Evolutionary conservation across 2,113 vertebrate species (phyloP).

Genomic region (Bubo bubo): DNA sequence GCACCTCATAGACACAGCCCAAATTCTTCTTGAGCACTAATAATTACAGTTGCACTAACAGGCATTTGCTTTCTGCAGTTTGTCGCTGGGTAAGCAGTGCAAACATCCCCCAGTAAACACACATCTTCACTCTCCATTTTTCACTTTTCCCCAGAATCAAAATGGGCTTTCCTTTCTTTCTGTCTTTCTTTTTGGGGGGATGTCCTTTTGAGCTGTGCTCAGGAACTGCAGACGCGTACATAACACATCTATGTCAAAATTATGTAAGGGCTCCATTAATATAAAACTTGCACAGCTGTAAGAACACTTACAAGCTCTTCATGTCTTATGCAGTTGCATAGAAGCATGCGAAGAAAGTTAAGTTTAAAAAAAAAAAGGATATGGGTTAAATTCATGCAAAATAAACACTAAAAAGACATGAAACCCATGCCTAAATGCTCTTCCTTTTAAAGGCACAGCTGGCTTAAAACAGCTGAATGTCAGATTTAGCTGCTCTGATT

Average conservation of each 20-base stretch:
- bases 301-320: not conserved
- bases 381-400: not conserved
- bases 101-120: no score
- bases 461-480: not conserved
- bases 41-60: no score
- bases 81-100: not conserved
- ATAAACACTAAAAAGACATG: not conserved
- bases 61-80: not conserved
- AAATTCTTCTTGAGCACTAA: not conserved
- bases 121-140: not conserved
- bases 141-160: not conserved
- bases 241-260: not conserved
- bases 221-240: not conserved
- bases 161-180: not conserved
- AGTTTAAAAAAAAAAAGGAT: not conserved
- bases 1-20: fast-evolving
- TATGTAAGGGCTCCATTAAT: not conserved
- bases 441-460: not conserved
- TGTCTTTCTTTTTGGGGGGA: not conserved
- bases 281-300: not conserved
- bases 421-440: not conserved
- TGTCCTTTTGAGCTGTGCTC: not conserved
- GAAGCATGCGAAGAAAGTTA: not conserved
- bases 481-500: not conserved
- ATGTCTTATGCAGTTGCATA: not conserved